These are phyloP conservation scores for Solenodon paradoxus DNA, from an alignment of 2,113 vertebrate species.

Conservation along the genomic window DNA sequence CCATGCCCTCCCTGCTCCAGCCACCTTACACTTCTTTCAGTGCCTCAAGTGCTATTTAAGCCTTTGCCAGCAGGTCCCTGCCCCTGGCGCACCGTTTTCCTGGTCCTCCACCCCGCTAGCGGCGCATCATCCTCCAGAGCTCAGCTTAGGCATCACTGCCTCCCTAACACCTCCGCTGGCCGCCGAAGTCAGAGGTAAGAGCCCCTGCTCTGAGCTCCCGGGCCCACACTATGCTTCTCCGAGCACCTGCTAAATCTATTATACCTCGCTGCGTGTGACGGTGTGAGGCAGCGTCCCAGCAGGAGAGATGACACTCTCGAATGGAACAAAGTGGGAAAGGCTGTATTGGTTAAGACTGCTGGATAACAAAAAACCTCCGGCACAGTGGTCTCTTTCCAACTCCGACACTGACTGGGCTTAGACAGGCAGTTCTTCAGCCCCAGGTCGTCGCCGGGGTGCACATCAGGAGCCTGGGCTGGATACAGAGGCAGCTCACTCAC, in stretches of 20 bases:
- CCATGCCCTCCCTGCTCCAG: too few species aligned
- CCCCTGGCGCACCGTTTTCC: background rate
- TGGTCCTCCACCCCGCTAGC: background rate
- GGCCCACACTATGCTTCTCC: background rate
- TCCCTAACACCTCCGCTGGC: background rate
- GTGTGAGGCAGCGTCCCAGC: background rate
- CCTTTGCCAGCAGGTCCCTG: background rate
- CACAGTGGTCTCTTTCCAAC: too few species aligned
- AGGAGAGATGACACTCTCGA: background rate
- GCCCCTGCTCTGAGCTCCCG: background rate
- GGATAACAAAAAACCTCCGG: too few species aligned
- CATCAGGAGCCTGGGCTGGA: background rate
- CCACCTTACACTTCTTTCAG: too few species aligned
- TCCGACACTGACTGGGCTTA: too few species aligned
- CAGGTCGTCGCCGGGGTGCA: too few species aligned
- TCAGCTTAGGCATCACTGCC: background rate
- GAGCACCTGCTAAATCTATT: background rate
- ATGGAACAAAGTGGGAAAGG: background rate
- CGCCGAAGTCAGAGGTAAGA: background rate
- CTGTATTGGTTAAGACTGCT: too few species aligned
- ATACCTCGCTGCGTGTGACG: background rate
- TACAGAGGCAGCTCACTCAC: background rate
- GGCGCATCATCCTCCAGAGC: background rate
- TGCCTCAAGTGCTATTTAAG: too few species aligned
- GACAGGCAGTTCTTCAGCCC: too few species aligned